Percentiles rank a stretch among this genome's conserved stretches.
Conservation (phyloP, 2,888 invertebrate genomes). For the Psylliodes chrysocephalus region DNA sequence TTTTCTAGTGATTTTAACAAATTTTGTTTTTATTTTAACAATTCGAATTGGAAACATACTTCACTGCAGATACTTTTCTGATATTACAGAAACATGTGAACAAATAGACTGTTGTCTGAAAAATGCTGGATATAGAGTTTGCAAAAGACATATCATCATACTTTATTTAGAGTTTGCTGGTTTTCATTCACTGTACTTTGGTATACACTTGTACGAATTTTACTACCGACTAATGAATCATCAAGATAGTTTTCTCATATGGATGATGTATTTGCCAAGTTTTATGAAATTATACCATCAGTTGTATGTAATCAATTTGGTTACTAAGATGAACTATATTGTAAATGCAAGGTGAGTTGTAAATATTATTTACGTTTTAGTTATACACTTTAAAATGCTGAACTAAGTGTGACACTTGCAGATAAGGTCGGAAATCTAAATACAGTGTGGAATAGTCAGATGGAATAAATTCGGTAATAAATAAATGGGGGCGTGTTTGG, state of each 20-base stretch:
- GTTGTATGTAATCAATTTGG: conserved; percentile 1
- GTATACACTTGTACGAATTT: conserved; percentile 8
- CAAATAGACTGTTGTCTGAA: background rate
- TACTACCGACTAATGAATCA: background rate
- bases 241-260: background rate
- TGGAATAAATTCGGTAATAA: too few relatives aligned
- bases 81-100: background rate
- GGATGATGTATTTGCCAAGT: conserved; percentile 8
- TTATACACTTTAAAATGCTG: too few relatives aligned
- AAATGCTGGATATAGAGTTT: background rate
- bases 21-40: conserved; percentile 5
- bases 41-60: background rate
- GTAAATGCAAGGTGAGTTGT: conserved; percentile 5
- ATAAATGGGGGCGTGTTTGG: too few relatives aligned
- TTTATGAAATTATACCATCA: conserved; percentile 17
- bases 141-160: background rate
- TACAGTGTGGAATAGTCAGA: too few relatives aligned
- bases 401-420: too few relatives aligned
- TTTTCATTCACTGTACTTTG: conserved; percentile 5
- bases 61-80: background rate
- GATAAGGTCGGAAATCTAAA: too few relatives aligned
- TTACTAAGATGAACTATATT: conserved; percentile 6
- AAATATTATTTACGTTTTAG: background rate
- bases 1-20: background rate
- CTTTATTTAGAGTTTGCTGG: background rate